A percentile compares a stretch with the other conserved stretches of the same genome.
phyloP scores from a whole-genome alignment of 2,888 invertebrate genomes.

The Fragum whitleyi region DNA sequence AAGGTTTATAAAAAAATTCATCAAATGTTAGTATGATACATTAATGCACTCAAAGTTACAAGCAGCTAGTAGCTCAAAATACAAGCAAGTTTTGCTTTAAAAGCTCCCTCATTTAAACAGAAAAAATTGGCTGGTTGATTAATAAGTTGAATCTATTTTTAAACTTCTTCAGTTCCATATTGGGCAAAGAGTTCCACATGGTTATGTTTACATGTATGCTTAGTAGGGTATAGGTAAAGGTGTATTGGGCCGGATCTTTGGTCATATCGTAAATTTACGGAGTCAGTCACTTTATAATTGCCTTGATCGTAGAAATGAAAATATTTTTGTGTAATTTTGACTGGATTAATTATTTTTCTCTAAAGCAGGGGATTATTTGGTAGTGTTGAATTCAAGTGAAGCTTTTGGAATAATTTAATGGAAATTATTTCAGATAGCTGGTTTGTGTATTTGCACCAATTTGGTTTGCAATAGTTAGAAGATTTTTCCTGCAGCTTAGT shows the following conservation, averaged over 20 bases:
- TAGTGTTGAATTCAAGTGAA: background rate
- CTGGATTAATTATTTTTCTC: background rate
- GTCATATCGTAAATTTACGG: background rate
- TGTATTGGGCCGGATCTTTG: background rate
- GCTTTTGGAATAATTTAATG: slow-evolving; percentile 1
- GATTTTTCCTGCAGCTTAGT: too few relatives aligned
- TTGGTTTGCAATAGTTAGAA: too few relatives aligned
- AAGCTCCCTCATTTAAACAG: too few relatives aligned
- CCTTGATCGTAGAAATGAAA: slow-evolving; percentile 1
- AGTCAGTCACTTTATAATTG: slow-evolving; percentile 21
- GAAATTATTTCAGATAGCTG: background rate
- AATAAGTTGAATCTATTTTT: background rate
- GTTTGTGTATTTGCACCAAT: too few relatives aligned
- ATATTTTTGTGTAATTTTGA: slow-evolving; percentile 4
- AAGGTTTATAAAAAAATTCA: too few relatives aligned
- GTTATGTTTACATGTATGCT: slow-evolving; percentile 20
- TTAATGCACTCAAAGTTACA: too few relatives aligned
- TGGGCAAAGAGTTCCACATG: background rate
- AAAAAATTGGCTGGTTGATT: too few relatives aligned
- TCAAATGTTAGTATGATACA: too few relatives aligned
- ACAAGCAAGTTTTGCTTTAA: too few relatives aligned
- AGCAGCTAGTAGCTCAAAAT: too few relatives aligned
- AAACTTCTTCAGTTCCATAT: background rate
- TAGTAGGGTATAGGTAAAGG: slow-evolving; percentile 4
- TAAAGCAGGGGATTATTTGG: background rate